phyloP scores from a whole-genome alignment of 2,888 invertebrate species.

The Aelia acuminata region DNA sequence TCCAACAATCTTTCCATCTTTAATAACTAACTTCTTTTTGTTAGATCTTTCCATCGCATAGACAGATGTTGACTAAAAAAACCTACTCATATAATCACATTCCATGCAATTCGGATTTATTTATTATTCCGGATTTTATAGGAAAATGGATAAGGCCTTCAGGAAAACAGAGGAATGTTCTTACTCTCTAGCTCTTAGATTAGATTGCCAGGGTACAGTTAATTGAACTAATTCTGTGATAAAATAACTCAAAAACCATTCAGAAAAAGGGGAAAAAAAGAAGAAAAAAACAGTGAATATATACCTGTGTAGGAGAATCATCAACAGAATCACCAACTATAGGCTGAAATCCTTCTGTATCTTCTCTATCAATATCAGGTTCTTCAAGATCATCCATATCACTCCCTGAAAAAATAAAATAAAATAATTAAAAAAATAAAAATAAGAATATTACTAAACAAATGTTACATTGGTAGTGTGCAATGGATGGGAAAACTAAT shows the following conservation, averaged over 20 bases:
- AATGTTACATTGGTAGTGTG: too few relatives aligned
- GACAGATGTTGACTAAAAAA: slow-evolving; percentile 41
- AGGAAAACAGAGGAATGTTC: neutral
- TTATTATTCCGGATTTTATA: neutral
- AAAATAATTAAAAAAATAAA: neutral
- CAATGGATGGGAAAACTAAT: too few relatives aligned
- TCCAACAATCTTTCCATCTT: slow-evolving; percentile 79
- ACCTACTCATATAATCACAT: neutral
- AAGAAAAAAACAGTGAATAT: slow-evolving; percentile 70
- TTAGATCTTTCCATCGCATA: slow-evolving; percentile 84
- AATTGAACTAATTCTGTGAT: neutral
- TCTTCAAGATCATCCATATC: slow-evolving; percentile 69
- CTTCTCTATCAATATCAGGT: slow-evolving; percentile 67
- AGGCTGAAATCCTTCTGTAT: slow-evolving; percentile 70
- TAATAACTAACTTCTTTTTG: slow-evolving; percentile 81
- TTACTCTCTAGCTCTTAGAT: neutral
- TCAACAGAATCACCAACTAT: slow-evolving; percentile 69
- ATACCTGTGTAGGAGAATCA: slow-evolving; percentile 71
- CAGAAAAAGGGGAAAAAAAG: neutral
- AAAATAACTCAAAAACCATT: neutral
- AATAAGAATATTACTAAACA: too few relatives aligned
- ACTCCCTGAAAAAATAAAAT: slow-evolving; percentile 67
- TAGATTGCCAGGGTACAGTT: neutral
- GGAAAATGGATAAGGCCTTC: neutral
- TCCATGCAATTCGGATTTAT: neutral